phyloP scores from a whole-genome alignment of 2,797 vertebrate genomes.

The Diplodus puntazzo region DNA sequence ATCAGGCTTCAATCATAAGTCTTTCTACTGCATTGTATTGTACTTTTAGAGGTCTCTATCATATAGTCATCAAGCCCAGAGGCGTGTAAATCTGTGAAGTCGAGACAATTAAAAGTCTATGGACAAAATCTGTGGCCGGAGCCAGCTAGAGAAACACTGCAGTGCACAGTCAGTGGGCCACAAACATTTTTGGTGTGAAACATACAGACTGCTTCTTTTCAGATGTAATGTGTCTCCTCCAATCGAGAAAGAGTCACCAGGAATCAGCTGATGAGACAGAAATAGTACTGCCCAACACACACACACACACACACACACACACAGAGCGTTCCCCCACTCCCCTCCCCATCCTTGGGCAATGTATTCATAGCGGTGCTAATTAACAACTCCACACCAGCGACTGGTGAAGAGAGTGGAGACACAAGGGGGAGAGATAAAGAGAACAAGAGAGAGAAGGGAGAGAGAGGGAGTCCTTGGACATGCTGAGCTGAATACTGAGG shows the following conservation, averaged over 20 bases:
- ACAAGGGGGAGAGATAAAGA: slow-evolving; percentile 38
- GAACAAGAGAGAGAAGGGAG: slow-evolving; percentile 29
- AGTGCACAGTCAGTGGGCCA: too few relatives aligned
- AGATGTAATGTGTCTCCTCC: slow-evolving; percentile 19
- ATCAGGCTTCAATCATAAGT: too few relatives aligned
- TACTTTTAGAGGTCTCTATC: too few relatives aligned
- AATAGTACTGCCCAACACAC: slow-evolving; percentile 66
- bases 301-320: slow-evolving; percentile 30
- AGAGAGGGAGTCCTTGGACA: slow-evolving; percentile 38
- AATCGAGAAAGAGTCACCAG: slow-evolving; percentile 36
- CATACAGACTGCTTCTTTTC: slow-evolving; percentile 11
- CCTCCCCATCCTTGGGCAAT: slow-evolving; percentile 61
- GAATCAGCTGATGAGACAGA: slow-evolving; percentile 78
- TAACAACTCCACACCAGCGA: slow-evolving; percentile 73
- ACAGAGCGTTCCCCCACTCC: slow-evolving; percentile 11
- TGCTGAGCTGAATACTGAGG: slow-evolving; percentile 33
- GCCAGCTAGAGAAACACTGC: too few relatives aligned
- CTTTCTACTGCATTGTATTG: too few relatives aligned
- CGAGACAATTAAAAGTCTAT: too few relatives aligned
- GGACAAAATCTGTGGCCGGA: too few relatives aligned
- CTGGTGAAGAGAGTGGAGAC: slow-evolving; percentile 46
- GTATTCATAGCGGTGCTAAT: slow-evolving; percentile 84
- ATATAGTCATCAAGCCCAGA: too few relatives aligned
- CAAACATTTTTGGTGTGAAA: background rate
- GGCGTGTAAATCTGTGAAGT: too few relatives aligned